A percentile compares a stretch with the other conserved stretches of the same genome.
Conservation (phyloP, 2,888 invertebrate species). For the Leucoma salicis region DNA sequence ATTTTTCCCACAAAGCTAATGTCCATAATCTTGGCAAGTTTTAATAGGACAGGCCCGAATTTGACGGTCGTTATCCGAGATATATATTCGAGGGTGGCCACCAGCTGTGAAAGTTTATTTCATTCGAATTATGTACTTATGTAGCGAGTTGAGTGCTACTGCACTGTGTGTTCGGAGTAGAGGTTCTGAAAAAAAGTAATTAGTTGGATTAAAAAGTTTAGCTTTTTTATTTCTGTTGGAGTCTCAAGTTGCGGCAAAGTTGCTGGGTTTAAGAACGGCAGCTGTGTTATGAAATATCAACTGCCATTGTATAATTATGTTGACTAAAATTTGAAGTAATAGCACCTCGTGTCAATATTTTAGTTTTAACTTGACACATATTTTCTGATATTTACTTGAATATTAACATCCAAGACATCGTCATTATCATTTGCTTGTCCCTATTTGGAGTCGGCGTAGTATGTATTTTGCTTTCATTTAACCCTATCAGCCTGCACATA, state of each 20-base stretch:
- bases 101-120: slow-evolving; percentile 64
- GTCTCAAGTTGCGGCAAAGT: background rate
- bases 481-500: too few species aligned
- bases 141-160: slow-evolving; percentile 18
- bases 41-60: slow-evolving; percentile 75
- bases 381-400: too few species aligned
- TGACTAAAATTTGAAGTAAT: too few species aligned
- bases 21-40: slow-evolving; percentile 78
- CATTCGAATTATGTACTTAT: slow-evolving; percentile 40
- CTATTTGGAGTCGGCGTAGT: too few species aligned
- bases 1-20: slow-evolving; percentile 70
- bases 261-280: background rate
- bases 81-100: slow-evolving; percentile 63
- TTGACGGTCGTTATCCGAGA: slow-evolving; percentile 77
- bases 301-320: too few species aligned
- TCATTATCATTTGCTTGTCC: too few species aligned
- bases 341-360: too few species aligned
- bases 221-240: slow-evolving; percentile 2
- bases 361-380: too few species aligned
- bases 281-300: background rate
- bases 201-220: slow-evolving; percentile 8
- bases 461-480: too few species aligned
- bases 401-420: too few species aligned
- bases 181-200: slow-evolving; percentile 6
- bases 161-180: slow-evolving; percentile 7